Evolutionary conservation across 2,797 vertebrate genomes (phyloP).

Genomic region (Aotus griseimembra): DNA sequence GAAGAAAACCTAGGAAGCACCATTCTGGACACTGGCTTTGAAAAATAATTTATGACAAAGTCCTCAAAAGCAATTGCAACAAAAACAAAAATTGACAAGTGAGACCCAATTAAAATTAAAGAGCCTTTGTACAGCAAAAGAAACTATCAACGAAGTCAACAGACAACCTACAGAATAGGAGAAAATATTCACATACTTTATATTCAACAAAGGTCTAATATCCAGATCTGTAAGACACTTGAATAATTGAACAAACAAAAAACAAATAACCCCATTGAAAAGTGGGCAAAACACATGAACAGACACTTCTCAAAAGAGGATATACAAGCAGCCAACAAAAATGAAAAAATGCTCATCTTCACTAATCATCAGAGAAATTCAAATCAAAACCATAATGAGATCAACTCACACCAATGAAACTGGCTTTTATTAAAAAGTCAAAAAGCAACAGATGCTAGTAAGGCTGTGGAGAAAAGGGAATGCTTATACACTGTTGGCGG

Average conservation of each 20-base stretch:
- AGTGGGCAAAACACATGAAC: background rate
- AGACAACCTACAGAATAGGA: background rate
- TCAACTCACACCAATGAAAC: background rate
- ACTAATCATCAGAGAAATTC: background rate
- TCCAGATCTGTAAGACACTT: background rate
- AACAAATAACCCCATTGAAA: background rate
- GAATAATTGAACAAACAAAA: background rate
- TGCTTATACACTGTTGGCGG: background rate
- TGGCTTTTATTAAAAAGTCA: background rate
- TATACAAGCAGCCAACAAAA: background rate
- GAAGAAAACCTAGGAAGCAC: background rate
- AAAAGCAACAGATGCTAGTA: background rate
- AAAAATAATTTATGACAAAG: background rate
- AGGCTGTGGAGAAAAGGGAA: background rate
- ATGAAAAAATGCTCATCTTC: background rate
- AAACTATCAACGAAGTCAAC: background rate
- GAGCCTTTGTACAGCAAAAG: background rate
- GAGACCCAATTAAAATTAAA: background rate
- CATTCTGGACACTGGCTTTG: background rate
- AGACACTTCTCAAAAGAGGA: background rate
- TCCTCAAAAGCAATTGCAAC: background rate
- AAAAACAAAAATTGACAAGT: background rate
- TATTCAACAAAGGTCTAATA: background rate
- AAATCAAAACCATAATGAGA: background rate
- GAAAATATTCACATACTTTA: background rate